phyloP scores from a whole-genome alignment of 2,888 invertebrate genomes.

The Zygaena filipendulae region DNA sequence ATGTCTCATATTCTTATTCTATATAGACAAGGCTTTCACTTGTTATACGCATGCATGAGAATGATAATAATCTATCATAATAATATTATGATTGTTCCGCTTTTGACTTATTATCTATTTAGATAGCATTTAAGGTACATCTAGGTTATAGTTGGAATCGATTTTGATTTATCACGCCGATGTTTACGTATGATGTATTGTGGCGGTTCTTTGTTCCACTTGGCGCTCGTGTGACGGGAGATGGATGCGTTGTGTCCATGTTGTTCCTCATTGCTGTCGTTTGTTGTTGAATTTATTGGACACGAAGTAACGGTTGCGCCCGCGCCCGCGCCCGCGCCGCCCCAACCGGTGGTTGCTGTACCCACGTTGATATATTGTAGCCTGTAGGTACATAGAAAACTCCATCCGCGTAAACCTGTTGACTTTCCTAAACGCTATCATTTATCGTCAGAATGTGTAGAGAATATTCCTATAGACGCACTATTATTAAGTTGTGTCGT shows the following conservation, averaged over 20 bases:
- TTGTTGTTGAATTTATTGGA: conserved; percentile 59
- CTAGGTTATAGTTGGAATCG: conserved; percentile 30
- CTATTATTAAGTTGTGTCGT: conserved; percentile 25
- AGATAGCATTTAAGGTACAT: conserved; percentile 35
- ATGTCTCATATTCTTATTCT: too few relatives aligned
- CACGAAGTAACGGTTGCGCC: conserved; percentile 54
- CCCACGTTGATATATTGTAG: conserved; percentile 37
- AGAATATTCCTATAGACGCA: conserved; percentile 11
- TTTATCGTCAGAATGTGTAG: conserved; percentile 31
- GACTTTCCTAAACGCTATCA: conserved; percentile 39
- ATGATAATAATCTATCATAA: too few relatives aligned
- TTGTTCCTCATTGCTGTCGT: conserved; percentile 54
- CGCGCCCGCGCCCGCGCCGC: conserved; percentile 27
- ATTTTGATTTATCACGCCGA: conserved; percentile 47
- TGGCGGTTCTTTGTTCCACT: conserved; percentile 15
- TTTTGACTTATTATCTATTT: conserved; percentile 47
- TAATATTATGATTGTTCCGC: too few relatives aligned
- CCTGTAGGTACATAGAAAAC: too few relatives aligned
- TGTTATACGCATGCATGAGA: too few relatives aligned
- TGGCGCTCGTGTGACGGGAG: conserved; percentile 37
- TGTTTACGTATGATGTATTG: conserved; percentile 16
- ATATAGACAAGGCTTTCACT: too few relatives aligned
- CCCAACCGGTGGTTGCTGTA: conserved; percentile 29
- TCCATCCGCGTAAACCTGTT: conserved; percentile 38
- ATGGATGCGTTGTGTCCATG: conserved; percentile 43